These are phyloP conservation scores for Polyommatus iphigenia DNA, from an alignment of 2,888 invertebrate species.

Conservation along the genomic window DNA sequence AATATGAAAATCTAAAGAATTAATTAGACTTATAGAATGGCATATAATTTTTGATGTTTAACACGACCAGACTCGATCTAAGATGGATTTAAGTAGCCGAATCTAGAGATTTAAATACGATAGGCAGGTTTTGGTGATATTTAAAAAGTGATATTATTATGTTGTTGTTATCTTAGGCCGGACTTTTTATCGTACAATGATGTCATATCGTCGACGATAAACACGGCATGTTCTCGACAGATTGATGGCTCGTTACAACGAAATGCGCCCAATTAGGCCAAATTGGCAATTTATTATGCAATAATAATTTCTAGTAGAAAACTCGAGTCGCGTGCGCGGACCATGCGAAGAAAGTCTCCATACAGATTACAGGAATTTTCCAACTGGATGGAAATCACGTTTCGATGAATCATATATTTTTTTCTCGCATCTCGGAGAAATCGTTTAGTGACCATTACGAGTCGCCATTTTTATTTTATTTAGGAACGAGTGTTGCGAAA, in stretches of 20 bases:
- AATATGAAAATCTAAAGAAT: no score
- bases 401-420: conserved; percentile 74
- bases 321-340: conserved; percentile 57
- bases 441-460: conserved; percentile 42
- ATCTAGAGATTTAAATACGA: no score
- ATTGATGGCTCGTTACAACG: conserved; percentile 25
- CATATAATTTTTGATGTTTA: no score
- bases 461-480: background rate
- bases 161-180: no score
- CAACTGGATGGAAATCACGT: conserved; percentile 73
- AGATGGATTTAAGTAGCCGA: no score
- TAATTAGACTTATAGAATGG: no score
- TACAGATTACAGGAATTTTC: conserved; percentile 76
- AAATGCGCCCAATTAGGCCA: conserved; percentile 36
- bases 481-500: background rate
- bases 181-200: conserved; percentile 48
- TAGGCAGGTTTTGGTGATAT: no score
- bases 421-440: conserved; percentile 58
- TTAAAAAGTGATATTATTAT: no score
- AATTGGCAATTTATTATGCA: conserved; percentile 38
- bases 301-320: conserved; percentile 40
- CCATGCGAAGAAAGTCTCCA: conserved; percentile 69
- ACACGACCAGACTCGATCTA: no score
- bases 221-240: conserved; percentile 57
- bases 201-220: conserved; percentile 76